Conservation (phyloP, 2,888 invertebrate species). For the Gymnosoma rotundatum region DNA sequence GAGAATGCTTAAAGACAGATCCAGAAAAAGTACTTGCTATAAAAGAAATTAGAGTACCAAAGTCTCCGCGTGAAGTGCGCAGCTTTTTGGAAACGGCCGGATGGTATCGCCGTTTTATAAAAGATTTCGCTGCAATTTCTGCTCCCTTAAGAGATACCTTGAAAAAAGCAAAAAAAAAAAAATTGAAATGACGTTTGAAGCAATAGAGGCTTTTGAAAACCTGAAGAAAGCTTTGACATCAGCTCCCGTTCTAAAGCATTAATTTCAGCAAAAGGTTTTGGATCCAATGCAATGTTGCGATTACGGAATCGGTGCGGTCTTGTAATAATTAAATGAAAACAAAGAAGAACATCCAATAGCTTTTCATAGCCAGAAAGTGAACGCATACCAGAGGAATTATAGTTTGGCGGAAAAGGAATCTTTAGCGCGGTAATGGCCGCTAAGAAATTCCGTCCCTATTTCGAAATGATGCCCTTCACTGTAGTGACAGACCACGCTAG, state of each 20-base stretch:
- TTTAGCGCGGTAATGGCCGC: not conserved
- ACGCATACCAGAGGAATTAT: not conserved
- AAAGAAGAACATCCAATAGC: too few species aligned
- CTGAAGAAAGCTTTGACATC: constrained; percentile 36
- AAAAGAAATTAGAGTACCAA: constrained; percentile 9
- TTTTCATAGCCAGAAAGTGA: not conserved
- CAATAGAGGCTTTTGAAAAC: constrained; percentile 16
- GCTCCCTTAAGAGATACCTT: constrained; percentile 21
- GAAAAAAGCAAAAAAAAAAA: constrained; percentile 29
- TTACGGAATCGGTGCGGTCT: too few species aligned
- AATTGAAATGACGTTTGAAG: not conserved
- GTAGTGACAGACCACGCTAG: constrained; percentile 1
- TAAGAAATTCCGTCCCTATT: not conserved
- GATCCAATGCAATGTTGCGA: too few species aligned
- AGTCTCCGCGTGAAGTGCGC: constrained; percentile 17
- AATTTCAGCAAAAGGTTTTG: too few species aligned
- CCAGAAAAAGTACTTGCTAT: constrained; percentile 41
- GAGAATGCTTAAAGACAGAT: constrained; percentile 27
- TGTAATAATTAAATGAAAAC: too few species aligned
- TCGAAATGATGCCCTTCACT: not conserved
- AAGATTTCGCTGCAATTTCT: not conserved
- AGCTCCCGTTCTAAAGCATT: constrained; percentile 13
- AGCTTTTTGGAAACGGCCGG: constrained; percentile 50
- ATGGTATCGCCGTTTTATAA: constrained; percentile 38
- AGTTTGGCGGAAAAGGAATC: not conserved